Conservation (phyloP, 2,797 vertebrate species). For the Hafferia zeledoni region DNA sequence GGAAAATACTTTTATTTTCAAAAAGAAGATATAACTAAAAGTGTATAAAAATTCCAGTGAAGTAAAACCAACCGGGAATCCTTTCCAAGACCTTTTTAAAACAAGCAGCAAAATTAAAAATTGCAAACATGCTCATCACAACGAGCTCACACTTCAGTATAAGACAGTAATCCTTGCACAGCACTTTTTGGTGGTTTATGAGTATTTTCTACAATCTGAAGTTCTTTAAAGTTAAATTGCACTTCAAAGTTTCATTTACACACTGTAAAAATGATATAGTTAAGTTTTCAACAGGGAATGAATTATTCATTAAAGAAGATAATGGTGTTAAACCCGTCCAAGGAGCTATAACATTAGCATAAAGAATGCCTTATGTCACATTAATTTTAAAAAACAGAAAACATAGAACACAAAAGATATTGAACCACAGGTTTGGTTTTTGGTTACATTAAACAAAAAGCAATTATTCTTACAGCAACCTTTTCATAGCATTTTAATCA, state of each 20-base stretch:
- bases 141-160: constrained; percentile 35
- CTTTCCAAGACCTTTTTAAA: constrained; percentile 1
- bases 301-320: constrained; percentile 82
- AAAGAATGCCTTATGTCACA: constrained; percentile 75
- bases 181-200: constrained; percentile 70
- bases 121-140: constrained; percentile 11
- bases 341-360: constrained; percentile 81
- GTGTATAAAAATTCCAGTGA: not conserved
- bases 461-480: constrained; percentile 66
- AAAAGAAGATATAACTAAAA: not conserved
- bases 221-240: constrained; percentile 78
- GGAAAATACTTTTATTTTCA: not conserved
- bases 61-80: not conserved
- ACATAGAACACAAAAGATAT: constrained; percentile 68
- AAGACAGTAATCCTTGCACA: constrained; percentile 48
- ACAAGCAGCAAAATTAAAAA: constrained; percentile 45
- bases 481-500: constrained; percentile 65
- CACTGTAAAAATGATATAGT: constrained; percentile 80
- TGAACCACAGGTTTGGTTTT: constrained; percentile 50
- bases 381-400: constrained; percentile 81
- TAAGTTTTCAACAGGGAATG: constrained; percentile 78
- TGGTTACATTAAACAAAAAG: constrained; percentile 69
- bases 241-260: constrained; percentile 80
- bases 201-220: constrained; percentile 72
- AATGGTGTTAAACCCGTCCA: constrained; percentile 75